Evolutionary conservation across 2,888 invertebrate genomes (phyloP), one percentile per base, ranked within the genome.

Genomic region (Drepanosiphum platanoidis): DNA sequence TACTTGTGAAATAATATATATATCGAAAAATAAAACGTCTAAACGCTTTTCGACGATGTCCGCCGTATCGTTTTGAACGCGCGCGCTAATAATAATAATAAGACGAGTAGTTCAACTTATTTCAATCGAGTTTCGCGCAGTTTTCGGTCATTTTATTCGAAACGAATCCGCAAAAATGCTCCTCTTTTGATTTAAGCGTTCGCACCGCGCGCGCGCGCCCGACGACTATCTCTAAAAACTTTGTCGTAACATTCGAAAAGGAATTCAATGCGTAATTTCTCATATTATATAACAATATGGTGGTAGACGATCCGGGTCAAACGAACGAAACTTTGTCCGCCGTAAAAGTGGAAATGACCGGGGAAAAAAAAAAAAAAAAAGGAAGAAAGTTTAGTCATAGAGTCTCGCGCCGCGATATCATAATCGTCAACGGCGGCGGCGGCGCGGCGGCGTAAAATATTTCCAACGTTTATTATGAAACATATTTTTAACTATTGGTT

Each of bases 281-380:
- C 32, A 39, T 39, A 30, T n/a, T n/a, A n/a, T n/a, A n/a, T n/a
- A n/a, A n/a, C n/a, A n/a, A n/a, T n/a, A n/a, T n/a, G n/a, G n/a
- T n/a, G n/a, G n/a, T n/a, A n/a, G n/a, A n/a, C n/a, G 39, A 81
- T 72, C 71, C 71, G 61, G 39, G 39, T 81, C 42, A 71, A 81
- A 71, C 61, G 39, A 32, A 72, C 39, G 30, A 58, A 58, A 81
- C 71, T 81, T 71, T 81, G 3, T 30, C 39, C 68, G 27, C n/a
- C 27, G 70, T 71, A 71, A 61, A 61, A 42, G 32, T n/a, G 71
- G 4, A 71, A 72, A 81, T 81, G 39, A 81, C 42, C 70, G 2
- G 68, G 32, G 32, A 34, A 4, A 22, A 11, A 22, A 22, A 58
- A 61, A 80, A 68, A 11, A 80, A 58, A 36, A 39, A 71, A 71